Conservation (phyloP, 35 echinoderm and acorn worm species). For the Holothuria glaberrima region DNA sequence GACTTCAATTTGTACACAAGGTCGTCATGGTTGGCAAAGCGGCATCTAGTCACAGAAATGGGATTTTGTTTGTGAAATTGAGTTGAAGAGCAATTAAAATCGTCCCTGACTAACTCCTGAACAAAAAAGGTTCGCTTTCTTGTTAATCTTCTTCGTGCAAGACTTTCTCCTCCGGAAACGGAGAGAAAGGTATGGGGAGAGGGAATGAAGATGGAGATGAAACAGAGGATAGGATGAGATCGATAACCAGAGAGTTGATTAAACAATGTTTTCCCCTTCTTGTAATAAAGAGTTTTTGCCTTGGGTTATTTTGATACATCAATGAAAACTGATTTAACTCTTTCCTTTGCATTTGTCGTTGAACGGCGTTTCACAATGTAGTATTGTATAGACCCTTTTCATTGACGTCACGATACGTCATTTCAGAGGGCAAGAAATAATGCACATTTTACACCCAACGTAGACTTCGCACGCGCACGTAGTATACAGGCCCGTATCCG, state of each 20-base stretch:
- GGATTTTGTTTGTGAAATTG: not conserved
- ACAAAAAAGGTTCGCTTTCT: not conserved
- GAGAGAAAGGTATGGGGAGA: not conserved
- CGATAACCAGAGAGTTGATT: not conserved
- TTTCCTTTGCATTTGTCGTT: too few species aligned
- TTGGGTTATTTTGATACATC: too few species aligned
- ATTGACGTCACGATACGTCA: too few species aligned
- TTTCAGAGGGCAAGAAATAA: too few species aligned
- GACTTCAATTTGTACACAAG: not conserved
- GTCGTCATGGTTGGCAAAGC: not conserved
- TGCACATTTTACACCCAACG: too few species aligned
- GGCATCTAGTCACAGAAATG: not conserved
- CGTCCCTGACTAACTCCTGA: not conserved
- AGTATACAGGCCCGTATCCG: too few species aligned
- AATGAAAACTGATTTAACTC: too few species aligned
- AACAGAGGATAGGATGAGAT: not conserved
- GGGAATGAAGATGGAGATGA: not conserved
- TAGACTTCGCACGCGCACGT: too few species aligned
- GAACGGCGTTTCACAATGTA: too few species aligned
- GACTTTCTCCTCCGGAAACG: not conserved
- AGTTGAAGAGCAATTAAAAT: slow-evolving; percentile 1
- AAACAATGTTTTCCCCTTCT: too few species aligned
- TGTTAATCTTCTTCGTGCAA: not conserved
- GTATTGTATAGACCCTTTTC: too few species aligned
- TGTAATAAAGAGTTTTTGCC: too few species aligned